Base-by-base conservation (phyloP, 2,797 vertebrate genomes). In the Helostoma temminkii region DNA sequence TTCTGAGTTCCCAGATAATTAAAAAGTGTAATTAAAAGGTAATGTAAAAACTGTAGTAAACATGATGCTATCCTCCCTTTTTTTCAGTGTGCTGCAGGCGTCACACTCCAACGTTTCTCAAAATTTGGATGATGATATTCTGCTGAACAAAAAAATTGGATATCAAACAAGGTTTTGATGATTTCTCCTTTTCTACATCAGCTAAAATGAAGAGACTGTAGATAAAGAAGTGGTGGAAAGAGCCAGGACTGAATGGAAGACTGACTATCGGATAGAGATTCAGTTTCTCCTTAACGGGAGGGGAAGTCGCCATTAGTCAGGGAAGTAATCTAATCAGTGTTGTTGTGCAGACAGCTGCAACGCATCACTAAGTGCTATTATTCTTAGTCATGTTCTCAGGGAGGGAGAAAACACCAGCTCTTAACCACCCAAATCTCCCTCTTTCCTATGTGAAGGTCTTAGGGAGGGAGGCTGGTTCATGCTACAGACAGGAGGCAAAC, bases 301-400 rank as follows among this genome's bases (percentile, higher is more conserved):
- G 89, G 80, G 85, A 90, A 87, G 86, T 75, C 63, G 78, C 81
- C 88, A 90, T 92, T 93, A 90, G 91, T 92, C 90, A 92, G 77
- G 74, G 81, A 82, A 72, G 81, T 89, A 91, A 91, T 89, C 85
- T 88, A 90, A 92, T 93, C 86, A 92, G 79, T 85, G 86, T 78
- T 88, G 91, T 85, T 83, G 88, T 58, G 81, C 76, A 76, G 90
- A 86, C 83, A 82, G 86, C 81, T 59, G 72, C 71, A 69, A 74
- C 81, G 81, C 87, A 86, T 85, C 83, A 65, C 82, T 28, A 75
- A 71, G 73, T 65, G n/a, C 81, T 83, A 91, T 90, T 91, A 91
- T 89, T 92, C 91, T 92, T 85, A 83, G 84, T 92, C 88, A 77
- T 83, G 76, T 90, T 89, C 78, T 80, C 60, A 66, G 75, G 69